Percentiles rank a stretch among this genome's conserved stretches.
phyloP scores from a whole-genome alignment of 2,888 invertebrate species.

The Dendrolimus houi region DNA sequence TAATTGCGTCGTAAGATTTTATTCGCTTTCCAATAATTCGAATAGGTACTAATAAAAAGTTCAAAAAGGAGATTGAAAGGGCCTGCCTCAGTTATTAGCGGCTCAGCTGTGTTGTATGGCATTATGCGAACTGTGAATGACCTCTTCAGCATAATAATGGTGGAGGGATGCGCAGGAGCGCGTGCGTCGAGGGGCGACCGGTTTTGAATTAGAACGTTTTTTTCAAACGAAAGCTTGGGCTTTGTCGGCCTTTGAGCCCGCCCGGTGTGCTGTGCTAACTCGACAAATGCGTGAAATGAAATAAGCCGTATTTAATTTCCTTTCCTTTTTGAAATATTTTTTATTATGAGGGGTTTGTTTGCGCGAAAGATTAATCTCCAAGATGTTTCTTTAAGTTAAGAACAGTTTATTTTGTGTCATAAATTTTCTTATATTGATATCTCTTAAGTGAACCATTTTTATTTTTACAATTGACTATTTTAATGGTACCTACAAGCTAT shows the following conservation, averaged over 20 bases:
- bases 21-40: conserved; percentile 5
- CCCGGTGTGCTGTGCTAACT: conserved; percentile 73
- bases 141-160: conserved; percentile 74
- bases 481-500: too few relatives aligned
- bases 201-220: conserved; percentile 75
- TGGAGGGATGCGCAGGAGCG: conserved; percentile 72
- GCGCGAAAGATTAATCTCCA: conserved; percentile 37
- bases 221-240: conserved; percentile 15
- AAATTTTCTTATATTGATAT: too few relatives aligned
- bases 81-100: conserved; percentile 51
- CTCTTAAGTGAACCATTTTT: too few relatives aligned
- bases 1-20: neutral
- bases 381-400: conserved; percentile 19
- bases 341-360: conserved; percentile 35
- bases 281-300: conserved; percentile 73
- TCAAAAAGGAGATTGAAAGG: conserved; percentile 32
- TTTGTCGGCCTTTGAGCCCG: conserved; percentile 65
- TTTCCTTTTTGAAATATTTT: conserved; percentile 47
- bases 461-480: too few relatives aligned
- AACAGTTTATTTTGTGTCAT: neutral
- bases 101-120: conserved; percentile 41
- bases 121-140: conserved; percentile 75
- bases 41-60: conserved; percentile 6
- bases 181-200: conserved; percentile 68
- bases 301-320: conserved; percentile 71